A percentile compares a stretch with the other conserved stretches of the same genome.
These are phyloP conservation scores for Diaperis boleti DNA, from an alignment of 2,888 invertebrate genomes.

Conservation along the genomic window DNA sequence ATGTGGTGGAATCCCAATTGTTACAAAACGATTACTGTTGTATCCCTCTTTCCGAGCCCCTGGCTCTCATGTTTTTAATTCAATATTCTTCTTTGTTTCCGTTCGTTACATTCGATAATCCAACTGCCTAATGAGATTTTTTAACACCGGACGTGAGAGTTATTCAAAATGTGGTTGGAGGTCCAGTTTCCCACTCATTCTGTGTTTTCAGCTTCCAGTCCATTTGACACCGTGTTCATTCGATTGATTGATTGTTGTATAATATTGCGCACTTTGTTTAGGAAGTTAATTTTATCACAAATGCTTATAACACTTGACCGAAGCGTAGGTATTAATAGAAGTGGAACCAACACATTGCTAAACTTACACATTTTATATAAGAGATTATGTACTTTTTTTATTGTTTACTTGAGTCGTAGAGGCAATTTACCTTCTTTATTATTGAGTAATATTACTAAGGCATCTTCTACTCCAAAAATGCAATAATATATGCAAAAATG, in stretches of 20 bases:
- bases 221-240: conserved; percentile 18
- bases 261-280: not conserved
- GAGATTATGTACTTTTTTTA: no score
- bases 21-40: conserved; percentile 17
- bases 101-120: conserved; percentile 35
- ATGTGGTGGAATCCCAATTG: conserved; percentile 22
- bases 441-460: no score
- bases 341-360: no score
- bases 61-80: conserved; percentile 29
- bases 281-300: not conserved
- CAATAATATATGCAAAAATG: no score
- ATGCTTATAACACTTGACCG: no score
- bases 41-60: conserved; percentile 7
- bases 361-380: no score
- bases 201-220: conserved; percentile 7
- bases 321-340: not conserved
- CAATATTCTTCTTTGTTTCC: conserved; percentile 33
- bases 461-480: no score
- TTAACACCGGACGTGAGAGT: conserved; percentile 12
- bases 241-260: conserved; percentile 17
- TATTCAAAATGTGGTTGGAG: conserved; percentile 19
- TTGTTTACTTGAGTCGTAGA: no score
- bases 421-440: no score
- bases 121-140: conserved; percentile 28
- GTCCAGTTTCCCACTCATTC: conserved; percentile 15